phyloP scores from a whole-genome alignment of 2,113 vertebrate species.

The Glaucomys volans region DNA sequence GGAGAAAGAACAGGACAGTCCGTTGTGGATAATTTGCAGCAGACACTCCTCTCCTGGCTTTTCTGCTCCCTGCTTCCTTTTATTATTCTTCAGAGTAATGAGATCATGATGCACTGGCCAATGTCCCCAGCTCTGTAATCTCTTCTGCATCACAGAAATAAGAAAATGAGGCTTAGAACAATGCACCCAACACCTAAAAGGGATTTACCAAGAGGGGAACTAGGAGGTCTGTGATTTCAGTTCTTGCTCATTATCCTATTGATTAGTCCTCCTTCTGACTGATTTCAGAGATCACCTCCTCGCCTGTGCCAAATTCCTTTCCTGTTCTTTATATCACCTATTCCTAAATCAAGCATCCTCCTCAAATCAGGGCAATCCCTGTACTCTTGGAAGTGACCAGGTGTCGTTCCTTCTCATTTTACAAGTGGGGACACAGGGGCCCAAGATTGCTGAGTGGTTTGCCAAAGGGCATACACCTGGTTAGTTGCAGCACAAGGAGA shows the following conservation, averaged over 20 bases:
- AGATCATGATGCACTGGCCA: neutral
- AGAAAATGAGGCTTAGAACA: conserved; percentile 60
- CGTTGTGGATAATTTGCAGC: neutral
- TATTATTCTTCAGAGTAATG: neutral
- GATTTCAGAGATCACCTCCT: conserved; percentile 6
- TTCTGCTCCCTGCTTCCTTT: conserved; percentile 33
- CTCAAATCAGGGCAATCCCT: neutral
- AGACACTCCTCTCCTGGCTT: neutral
- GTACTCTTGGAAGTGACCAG: neutral
- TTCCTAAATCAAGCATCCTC: neutral
- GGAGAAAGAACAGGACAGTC: neutral
- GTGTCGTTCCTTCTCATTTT: neutral
- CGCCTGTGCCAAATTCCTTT: neutral
- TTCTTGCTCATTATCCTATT: neutral
- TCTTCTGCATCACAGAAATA: conserved; percentile 46
- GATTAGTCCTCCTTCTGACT: neutral
- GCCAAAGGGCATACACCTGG: neutral
- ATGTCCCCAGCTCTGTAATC: conserved; percentile 31
- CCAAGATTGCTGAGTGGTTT: neutral
- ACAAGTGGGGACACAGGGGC: neutral
- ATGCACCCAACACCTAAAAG: conserved; percentile 43
- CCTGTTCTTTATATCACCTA: neutral
- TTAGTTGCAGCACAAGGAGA: neutral
- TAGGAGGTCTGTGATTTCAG: neutral
- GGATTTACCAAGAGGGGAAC: neutral